Conservation (phyloP, 2,113 vertebrate genomes). For the Sinocyclocheilus grahami region DNA sequence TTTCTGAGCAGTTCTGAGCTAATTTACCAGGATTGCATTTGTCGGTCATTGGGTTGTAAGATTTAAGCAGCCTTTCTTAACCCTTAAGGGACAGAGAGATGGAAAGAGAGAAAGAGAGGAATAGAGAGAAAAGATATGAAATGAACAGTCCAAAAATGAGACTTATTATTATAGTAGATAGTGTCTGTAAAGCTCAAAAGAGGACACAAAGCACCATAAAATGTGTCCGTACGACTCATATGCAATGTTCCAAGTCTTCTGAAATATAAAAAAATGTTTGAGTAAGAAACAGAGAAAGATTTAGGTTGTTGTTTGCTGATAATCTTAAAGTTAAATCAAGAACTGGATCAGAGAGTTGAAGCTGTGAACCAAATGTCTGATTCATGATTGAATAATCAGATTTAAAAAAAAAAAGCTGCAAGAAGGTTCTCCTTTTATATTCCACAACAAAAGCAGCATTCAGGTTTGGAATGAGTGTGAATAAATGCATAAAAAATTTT, state of each 20-base stretch:
- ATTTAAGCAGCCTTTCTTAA: not conserved
- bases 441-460: not conserved
- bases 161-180: not conserved
- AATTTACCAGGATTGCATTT: constrained; percentile 14
- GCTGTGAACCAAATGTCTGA: too few species aligned
- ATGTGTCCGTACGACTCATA: not conserved
- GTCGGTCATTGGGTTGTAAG: not conserved
- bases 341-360: not conserved
- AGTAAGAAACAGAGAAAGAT: not conserved
- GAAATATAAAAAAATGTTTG: too few species aligned
- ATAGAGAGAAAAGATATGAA: not conserved
- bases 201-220: not conserved
- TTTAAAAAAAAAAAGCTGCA: too few species aligned
- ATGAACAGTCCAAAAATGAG: not conserved
- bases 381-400: too few species aligned
- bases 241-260: not conserved
- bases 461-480: too few species aligned
- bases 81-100: not conserved
- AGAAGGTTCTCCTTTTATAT: not conserved
- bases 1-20: constrained; percentile 19
- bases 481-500: too few species aligned
- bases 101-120: not conserved
- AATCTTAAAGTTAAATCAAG: not conserved
- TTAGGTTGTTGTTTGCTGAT: not conserved
- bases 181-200: not conserved